A percentile compares a stretch with the other conserved stretches of the same genome.
phyloP scores from a whole-genome alignment of 2,113 vertebrate species.

The Glaucomys volans region DNA sequence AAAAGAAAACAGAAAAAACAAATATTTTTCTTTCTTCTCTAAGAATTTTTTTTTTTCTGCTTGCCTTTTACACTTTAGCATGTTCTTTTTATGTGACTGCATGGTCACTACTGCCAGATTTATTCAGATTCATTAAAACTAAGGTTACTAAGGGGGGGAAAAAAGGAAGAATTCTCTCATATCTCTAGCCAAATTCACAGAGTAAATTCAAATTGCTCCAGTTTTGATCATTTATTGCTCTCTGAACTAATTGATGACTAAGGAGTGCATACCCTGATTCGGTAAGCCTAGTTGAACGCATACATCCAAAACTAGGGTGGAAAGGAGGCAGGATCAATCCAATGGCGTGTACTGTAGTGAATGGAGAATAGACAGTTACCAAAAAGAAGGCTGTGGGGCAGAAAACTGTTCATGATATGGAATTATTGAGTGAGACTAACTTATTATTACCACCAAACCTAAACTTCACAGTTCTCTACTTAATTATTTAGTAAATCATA shows the following conservation, averaged over 20 bases:
- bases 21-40: too few relatives aligned
- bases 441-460: background rate
- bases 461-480: background rate
- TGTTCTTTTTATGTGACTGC: background rate
- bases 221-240: background rate
- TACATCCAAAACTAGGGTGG: background rate
- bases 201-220: background rate
- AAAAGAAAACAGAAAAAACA: too few relatives aligned
- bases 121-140: background rate
- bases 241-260: background rate
- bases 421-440: background rate
- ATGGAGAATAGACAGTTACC: background rate
- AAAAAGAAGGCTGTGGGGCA: background rate
- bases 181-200: background rate
- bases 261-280: accelerated
- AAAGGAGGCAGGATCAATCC: background rate
- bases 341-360: background rate
- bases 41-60: background rate
- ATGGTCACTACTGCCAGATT: background rate
- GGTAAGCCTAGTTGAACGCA: background rate
- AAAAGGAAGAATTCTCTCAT: background rate
- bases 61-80: background rate
- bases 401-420: background rate
- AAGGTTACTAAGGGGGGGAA: background rate
- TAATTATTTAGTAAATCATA: background rate